A percentile compares a stretch with the other conserved stretches of the same genome.
phyloP scores from a whole-genome alignment of 2,797 vertebrate species.

The Rhinoraja longicauda region DNA sequence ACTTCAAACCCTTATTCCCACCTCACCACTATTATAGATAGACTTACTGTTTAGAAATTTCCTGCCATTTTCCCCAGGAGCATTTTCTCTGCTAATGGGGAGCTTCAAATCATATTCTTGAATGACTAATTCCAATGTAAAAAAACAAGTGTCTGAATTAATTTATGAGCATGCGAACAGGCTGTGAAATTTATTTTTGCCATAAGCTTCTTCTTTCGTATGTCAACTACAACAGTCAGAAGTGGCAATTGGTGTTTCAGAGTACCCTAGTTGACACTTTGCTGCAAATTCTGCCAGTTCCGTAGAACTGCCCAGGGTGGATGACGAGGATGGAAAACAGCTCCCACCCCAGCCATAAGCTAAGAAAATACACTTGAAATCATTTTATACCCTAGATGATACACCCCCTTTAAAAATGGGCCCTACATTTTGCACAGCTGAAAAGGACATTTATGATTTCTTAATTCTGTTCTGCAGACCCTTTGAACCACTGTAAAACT shows the following conservation, averaged over 20 bases:
- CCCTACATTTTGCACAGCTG: not conserved
- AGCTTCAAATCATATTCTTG: not conserved
- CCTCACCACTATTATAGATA: not conserved
- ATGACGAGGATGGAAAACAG: no score
- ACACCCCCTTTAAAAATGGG: not conserved
- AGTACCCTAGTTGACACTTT: no score
- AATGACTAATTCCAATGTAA: not conserved
- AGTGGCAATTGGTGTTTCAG: no score
- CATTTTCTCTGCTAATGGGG: not conserved
- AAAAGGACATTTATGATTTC: not conserved
- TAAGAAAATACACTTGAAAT: not conserved
- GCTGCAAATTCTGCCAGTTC: no score
- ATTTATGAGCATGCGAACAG: not conserved
- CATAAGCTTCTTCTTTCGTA: no score
- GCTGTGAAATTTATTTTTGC: not conserved
- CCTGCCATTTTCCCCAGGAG: not conserved
- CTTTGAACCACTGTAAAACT: not conserved
- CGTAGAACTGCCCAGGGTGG: no score
- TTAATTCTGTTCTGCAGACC: not conserved
- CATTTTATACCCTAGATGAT: not conserved
- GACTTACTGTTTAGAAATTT: not conserved
- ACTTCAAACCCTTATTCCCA: not conserved
- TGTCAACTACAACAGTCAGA: no score
- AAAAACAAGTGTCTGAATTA: not conserved
- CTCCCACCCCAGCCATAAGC: no score